Evolutionary conservation across 2,113 vertebrate species (phyloP), one percentile per base, ranked within the genome.

Genomic region (Pollimyrus isidori): DNA sequence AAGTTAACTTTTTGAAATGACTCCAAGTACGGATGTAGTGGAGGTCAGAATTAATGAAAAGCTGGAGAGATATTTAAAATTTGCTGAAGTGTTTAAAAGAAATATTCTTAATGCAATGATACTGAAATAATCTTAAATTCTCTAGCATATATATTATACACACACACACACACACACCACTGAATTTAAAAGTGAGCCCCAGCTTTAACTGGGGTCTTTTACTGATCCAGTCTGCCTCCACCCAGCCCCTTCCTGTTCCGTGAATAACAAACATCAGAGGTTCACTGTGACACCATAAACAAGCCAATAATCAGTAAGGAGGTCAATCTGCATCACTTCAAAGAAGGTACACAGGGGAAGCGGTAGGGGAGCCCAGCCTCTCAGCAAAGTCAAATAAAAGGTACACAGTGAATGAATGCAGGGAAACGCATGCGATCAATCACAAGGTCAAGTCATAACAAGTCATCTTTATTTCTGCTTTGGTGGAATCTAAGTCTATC

Each of bases 141-240:
- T 84, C 45, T 5, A 73, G 26, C 65, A 15, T 26, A 9, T 62
- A n/a, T 10, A 9, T 58, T 11, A 11, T 50, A 15, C 49, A 21
- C 21, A 58, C 19, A 58, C 5, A 80, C 11, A 42, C 35, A 35
- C 35, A 35, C 1, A 7, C 19, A 42, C 7, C 15, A 83, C 9
- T 19, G 35, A 42, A 21, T 87, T 87, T 53, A 42, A 87, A 86
- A 87, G 46, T 85, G 89, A 91, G 88, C 69, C 91, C 88, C 35
- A 86, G 73, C 52, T 91, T 92, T 88, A 92, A 86, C 88, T 89
- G 88, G 56, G 56, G 87, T 90, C 85, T 83, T 23, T 35, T 17
- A 39, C 30, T 0, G 2, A 35, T 76, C 39, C 26, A 69, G 2
- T 80, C 30, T 80, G 35, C 17, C 35, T 80, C 30, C 15, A 39